These are phyloP conservation scores for Synergus japonicus DNA, from an alignment of 2,888 invertebrate species.

Conservation along the genomic window DNA sequence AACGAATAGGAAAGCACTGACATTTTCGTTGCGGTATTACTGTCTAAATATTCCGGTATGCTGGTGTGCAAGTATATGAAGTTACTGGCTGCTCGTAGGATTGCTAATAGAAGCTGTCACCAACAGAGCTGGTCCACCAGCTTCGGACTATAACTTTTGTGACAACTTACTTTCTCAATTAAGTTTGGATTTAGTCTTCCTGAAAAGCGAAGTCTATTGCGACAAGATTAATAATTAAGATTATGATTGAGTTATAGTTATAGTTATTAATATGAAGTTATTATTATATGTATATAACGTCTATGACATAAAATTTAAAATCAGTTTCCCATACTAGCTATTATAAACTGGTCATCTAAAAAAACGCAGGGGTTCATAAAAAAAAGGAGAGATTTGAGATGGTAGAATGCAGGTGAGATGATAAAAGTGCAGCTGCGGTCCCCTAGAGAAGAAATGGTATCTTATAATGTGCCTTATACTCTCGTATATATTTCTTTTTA, in stretches of 20 bases:
- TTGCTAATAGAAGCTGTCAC: slow-evolving; percentile 32
- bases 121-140: not conserved
- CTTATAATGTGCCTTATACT: too few species aligned
- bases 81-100: slow-evolving; percentile 5
- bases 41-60: slow-evolving; percentile 6
- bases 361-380: not conserved
- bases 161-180: not conserved
- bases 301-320: too few species aligned
- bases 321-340: too few species aligned
- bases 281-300: too few species aligned
- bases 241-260: not conserved
- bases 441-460: not conserved
- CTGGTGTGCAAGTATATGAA: not conserved
- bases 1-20: slow-evolving; percentile 9
- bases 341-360: not conserved
- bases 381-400: not conserved
- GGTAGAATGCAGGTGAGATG: not conserved
- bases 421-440: not conserved
- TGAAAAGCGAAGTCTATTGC: not conserved
- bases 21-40: not conserved
- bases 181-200: not conserved
- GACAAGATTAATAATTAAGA: too few species aligned
- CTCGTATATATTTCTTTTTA: too few species aligned
- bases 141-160: not conserved
- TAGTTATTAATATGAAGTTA: too few species aligned